A percentile compares a stretch with the other conserved stretches of the same genome.
phyloP scores from a whole-genome alignment of 2,797 vertebrate genomes.

The Lithobates pipiens region DNA sequence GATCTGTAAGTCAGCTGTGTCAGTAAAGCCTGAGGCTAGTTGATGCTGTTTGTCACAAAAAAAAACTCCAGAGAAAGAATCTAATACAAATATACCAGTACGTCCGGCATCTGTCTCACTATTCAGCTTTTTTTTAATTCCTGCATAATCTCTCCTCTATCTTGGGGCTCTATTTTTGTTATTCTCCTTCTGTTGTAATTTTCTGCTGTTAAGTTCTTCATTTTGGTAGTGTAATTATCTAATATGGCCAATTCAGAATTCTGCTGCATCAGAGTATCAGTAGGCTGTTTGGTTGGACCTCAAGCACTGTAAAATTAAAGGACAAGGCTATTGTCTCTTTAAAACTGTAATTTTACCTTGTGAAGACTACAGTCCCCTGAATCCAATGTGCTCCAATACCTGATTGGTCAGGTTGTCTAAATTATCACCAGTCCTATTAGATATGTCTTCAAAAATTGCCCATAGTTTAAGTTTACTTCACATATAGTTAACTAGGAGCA shows the following conservation, averaged over 20 bases:
- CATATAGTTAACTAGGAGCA: too few relatives aligned
- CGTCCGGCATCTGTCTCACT: slow-evolving; percentile 33
- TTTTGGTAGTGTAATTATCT: background rate
- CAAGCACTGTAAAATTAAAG: background rate
- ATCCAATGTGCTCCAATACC: too few relatives aligned
- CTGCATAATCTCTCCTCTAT: slow-evolving; percentile 4
- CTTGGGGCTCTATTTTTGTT: slow-evolving; percentile 1
- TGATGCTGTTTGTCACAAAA: slow-evolving; percentile 11
- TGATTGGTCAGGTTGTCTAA: too few relatives aligned
- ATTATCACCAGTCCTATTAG: too few relatives aligned
- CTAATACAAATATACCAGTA: background rate
- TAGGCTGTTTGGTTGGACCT: background rate
- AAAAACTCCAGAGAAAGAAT: slow-evolving; percentile 31
- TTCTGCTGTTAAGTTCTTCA: background rate
- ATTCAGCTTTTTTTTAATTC: background rate
- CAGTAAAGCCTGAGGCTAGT: slow-evolving; percentile 41
- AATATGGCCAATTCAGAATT: background rate
- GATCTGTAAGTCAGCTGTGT: slow-evolving; percentile 10
- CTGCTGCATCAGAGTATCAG: background rate
- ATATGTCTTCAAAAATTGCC: too few relatives aligned
- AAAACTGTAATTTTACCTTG: too few relatives aligned
- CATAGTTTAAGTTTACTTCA: too few relatives aligned
- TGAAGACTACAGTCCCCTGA: too few relatives aligned
- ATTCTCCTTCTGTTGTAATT: slow-evolving; percentile 5
- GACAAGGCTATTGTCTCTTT: too few relatives aligned